Evolutionary conservation across 1,140 invertebrate genomes (phyloP).

Genomic region (Drosophila jambulina): DNA sequence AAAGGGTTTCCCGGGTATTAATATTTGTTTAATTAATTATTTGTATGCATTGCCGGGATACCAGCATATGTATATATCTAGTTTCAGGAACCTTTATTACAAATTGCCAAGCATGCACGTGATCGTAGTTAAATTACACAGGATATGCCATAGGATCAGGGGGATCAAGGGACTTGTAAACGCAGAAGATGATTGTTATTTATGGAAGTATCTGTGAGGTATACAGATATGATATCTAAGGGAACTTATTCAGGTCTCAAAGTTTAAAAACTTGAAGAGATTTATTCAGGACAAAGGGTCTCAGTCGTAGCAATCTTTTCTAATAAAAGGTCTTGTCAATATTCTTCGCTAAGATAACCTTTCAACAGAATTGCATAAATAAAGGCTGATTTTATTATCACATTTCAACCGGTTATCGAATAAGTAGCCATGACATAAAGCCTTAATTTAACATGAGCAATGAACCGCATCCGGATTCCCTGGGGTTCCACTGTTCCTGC

Average conservation of each 20-base stretch:
- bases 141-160: background rate
- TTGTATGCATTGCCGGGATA: conserved; percentile 33
- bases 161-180: background rate
- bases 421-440: conserved; percentile 17
- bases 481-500: conserved; percentile 32
- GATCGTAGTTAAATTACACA: conserved; percentile 17
- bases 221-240: background rate
- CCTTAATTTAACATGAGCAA: conserved; percentile 9
- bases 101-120: conserved; percentile 7
- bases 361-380: background rate
- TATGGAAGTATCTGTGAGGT: background rate
- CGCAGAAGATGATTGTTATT: background rate
- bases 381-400: conserved; percentile 10
- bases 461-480: conserved; percentile 14
- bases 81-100: conserved; percentile 17
- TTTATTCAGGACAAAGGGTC: background rate
- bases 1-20: conserved; percentile 30
- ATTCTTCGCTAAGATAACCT: background rate
- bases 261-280: too few relatives aligned
- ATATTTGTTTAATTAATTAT: conserved; percentile 51
- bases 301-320: background rate
- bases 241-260: too few relatives aligned
- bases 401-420: conserved; percentile 8
- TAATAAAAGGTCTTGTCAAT: too few relatives aligned
- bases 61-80: conserved; percentile 30